Evolutionary conservation across 2,888 invertebrate genomes (phyloP), one percentile per base, ranked within the genome.

Genomic region (Pollenia angustigena): DNA sequence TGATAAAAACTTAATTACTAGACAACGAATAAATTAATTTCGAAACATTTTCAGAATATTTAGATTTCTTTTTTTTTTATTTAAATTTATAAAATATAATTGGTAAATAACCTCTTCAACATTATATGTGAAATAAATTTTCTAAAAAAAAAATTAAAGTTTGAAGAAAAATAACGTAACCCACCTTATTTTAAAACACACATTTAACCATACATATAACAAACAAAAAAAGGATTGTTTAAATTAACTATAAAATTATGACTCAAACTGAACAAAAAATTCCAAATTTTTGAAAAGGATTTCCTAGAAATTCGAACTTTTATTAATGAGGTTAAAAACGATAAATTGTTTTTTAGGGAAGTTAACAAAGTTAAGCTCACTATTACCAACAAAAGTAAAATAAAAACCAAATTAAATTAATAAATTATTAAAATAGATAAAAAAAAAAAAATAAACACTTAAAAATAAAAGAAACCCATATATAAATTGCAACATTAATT

Each of bases 331-430:
- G 71, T 68, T 84, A 81, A 81, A 87, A 83, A 83, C 83, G 64
- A 71, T 71, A 83, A 81, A 71, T 85, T 81, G 85, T 88, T 76
- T 85, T 82, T 88, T 86, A 86, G 88, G 88, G 86, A 88, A 86
- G 88, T 88, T 86, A 88, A 84, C 86, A 84, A 88, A 81, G 86
- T 88, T 88, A 88, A 85, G 78, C 83, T 85, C 81, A 85, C 83
- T 85, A 81, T 78, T 84, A 84, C 42, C 64, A 87, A 82, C 7
- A 48, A 64, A 66, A 72, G 16, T 23, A 69, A 87, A 66, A 62
- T 44, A 80, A 66, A 78, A 76, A 74, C 60, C 23, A 76, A 56
- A 64, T 78, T 56, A 62, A 64, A 60, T 62, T 32, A 81, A 56
- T 44, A 76, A 79, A 74, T 78, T 81, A 75, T 54, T 68, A 72